Evolutionary conservation across 2,113 vertebrate genomes (phyloP).

Genomic region (Dipodomys stephensi): DNA sequence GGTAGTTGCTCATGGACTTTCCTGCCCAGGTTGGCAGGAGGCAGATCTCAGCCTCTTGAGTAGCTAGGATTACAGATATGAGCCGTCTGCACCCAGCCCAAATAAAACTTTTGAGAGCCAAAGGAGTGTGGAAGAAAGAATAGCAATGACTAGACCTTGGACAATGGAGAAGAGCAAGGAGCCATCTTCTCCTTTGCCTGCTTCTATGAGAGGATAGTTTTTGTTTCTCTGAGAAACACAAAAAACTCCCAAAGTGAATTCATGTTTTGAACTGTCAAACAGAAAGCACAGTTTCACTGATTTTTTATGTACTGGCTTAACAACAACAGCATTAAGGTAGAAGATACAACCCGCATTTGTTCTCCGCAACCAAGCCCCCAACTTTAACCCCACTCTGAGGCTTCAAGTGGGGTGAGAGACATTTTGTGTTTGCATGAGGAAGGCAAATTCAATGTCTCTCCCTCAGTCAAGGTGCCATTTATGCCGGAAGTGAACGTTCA

Average conservation of each 20-base stretch:
- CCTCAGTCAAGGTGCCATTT: slow-evolving; percentile 32
- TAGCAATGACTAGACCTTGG: neutral
- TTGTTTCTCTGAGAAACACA: neutral
- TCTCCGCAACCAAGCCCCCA: neutral
- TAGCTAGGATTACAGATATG: no score
- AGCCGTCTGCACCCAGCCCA: no score
- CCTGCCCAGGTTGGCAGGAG: no score
- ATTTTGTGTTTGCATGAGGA: neutral
- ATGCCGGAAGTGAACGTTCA: slow-evolving; percentile 68
- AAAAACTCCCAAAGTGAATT: neutral
- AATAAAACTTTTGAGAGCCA: neutral
- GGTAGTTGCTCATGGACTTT: no score
- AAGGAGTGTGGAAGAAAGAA: neutral
- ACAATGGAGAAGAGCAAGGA: neutral
- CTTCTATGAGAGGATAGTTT: neutral
- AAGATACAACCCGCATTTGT: neutral
- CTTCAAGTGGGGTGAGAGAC: neutral
- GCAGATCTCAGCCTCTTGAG: no score
- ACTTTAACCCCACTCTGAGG: neutral
- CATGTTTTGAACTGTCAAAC: slow-evolving; percentile 20
- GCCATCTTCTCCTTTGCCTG: neutral
- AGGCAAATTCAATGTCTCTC: slow-evolving; percentile 58
- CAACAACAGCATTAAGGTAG: neutral
- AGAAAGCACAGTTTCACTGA: neutral
- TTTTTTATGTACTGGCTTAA: neutral